These are phyloP conservation scores for Coregonus ussuriensis DNA, from an alignment of 2,797 vertebrate species.

Conservation along the genomic window DNA sequence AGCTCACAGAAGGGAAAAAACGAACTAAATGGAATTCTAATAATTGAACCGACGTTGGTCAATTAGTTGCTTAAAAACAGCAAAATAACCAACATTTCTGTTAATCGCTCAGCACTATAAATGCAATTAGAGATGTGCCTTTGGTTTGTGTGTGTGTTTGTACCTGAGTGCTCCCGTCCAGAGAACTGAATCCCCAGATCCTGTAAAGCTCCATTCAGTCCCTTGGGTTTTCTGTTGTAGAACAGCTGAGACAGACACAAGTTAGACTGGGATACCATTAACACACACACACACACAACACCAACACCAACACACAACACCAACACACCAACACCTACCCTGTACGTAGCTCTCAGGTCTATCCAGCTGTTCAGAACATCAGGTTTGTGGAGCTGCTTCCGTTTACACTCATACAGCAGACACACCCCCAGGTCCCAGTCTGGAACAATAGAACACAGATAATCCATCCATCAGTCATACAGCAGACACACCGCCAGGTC, in stretches of 20 bases:
- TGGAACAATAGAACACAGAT: slow-evolving; percentile 52
- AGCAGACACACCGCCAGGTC: slow-evolving; percentile 93
- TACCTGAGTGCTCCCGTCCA: slow-evolving; percentile 93
- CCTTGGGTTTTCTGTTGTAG: slow-evolving; percentile 91
- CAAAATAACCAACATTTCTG: not conserved
- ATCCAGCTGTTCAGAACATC: slow-evolving; percentile 90
- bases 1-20: too few species aligned
- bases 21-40: too few species aligned
- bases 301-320: not conserved
- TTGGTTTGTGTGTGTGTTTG: not conserved
- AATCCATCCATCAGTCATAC: slow-evolving; percentile 79
- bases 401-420: slow-evolving; percentile 91
- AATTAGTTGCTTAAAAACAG: not conserved
- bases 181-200: slow-evolving; percentile 91
- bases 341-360: slow-evolving; percentile 91
- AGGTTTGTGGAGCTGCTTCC: slow-evolving; percentile 91
- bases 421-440: slow-evolving; percentile 98
- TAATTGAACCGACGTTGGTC: too few species aligned
- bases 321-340: slow-evolving; percentile 65
- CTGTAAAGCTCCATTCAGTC: slow-evolving; percentile 89
- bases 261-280: not conserved
- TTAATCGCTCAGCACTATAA: not conserved
- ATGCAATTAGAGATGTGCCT: not conserved
- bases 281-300: not conserved
- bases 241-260: slow-evolving; percentile 76